Percentiles rank a stretch among this genome's conserved stretches.
Evolutionary conservation across 2,888 invertebrate species (phyloP).

Genomic region (Scaeva pyrastri): DNA sequence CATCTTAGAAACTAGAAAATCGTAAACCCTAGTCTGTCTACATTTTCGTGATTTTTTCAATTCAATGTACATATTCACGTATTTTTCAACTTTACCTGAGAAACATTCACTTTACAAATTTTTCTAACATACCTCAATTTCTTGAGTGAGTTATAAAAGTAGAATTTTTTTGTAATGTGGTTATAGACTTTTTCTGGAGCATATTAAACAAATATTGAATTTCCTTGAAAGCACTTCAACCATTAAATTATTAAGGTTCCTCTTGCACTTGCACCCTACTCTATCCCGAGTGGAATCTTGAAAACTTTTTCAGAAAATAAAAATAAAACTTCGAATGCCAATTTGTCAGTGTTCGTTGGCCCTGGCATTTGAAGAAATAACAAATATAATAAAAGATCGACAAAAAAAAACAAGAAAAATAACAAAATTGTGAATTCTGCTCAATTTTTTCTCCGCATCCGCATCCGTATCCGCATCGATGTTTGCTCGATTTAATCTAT

Average conservation of each 20-base stretch:
- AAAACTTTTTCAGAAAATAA: constrained; percentile 45
- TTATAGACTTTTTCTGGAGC: too few species aligned
- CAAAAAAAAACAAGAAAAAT: neutral
- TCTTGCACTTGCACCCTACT: constrained; percentile 29
- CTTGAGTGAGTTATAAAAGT: too few species aligned
- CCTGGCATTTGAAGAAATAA: constrained; percentile 8
- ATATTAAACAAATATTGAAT: constrained; percentile 4
- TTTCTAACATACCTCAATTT: too few species aligned
- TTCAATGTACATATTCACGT: too few species aligned
- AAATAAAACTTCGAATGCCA: constrained; percentile 26
- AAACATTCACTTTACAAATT: too few species aligned
- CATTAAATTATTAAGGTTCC: neutral
- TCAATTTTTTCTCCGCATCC: constrained; percentile 53
- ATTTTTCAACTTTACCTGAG: too few species aligned
- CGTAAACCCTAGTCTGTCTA: too few species aligned
- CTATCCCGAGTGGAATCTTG: too few species aligned
- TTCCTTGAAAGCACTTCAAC: neutral
- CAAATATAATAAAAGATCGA: constrained; percentile 5
- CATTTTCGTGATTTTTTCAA: too few species aligned
- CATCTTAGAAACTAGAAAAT: too few species aligned
- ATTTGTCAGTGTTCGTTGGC: constrained; percentile 55
- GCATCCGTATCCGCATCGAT: constrained; percentile 35
- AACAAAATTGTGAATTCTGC: constrained; percentile 19
- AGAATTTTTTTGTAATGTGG: too few species aligned
- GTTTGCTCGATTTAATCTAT: constrained; percentile 70